Evolutionary conservation across 2,113 vertebrate species (phyloP).

Genomic region (Centrocercus urophasianus): DNA sequence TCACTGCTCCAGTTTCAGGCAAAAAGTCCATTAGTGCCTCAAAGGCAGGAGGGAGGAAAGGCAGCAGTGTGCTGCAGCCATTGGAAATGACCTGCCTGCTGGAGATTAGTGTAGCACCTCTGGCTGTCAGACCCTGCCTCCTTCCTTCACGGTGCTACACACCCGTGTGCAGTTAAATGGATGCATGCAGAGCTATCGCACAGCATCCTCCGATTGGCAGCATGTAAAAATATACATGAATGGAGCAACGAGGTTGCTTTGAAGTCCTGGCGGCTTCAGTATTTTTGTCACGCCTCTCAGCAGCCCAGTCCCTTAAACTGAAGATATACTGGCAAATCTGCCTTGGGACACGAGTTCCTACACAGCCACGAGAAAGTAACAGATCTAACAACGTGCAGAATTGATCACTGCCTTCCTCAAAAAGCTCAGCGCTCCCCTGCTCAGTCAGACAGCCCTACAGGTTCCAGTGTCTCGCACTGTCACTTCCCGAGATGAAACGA

Average conservation of each 20-base stretch:
- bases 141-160: neutral
- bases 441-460: neutral
- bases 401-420: neutral
- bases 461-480: neutral
- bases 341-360: neutral
- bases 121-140: neutral
- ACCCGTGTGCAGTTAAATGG: neutral
- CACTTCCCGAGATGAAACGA: neutral
- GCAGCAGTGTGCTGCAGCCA: neutral
- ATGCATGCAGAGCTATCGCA: rapidly evolving
- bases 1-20: constrained; percentile 55
- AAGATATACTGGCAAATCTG: neutral
- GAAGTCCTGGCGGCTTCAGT: neutral
- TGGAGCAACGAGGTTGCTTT: neutral
- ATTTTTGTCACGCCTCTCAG: constrained; percentile 9
- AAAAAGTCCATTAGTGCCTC: neutral
- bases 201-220: neutral
- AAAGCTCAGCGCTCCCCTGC: neutral
- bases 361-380: neutral
- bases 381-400: neutral
- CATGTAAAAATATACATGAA: neutral
- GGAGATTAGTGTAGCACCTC: neutral
- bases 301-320: neutral
- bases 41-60: neutral
- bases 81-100: neutral